These are phyloP conservation scores for Micrastur ruficollis DNA, from an alignment of 2,797 vertebrate genomes.

Conservation along the genomic window DNA sequence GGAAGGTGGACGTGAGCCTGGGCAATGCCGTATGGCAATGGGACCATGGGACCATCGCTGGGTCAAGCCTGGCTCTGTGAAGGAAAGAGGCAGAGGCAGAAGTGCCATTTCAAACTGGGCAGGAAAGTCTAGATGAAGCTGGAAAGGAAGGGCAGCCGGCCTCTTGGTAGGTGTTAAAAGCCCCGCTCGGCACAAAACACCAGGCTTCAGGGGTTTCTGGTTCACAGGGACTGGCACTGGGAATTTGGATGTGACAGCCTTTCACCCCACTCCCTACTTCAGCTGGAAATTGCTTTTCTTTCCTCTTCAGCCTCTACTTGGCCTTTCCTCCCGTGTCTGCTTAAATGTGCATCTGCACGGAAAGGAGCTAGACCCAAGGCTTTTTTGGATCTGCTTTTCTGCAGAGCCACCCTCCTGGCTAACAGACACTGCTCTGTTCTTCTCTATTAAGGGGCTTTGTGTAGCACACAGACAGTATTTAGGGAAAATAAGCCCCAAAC, in stretches of 20 bases:
- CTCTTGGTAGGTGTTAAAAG: background rate
- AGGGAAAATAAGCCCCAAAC: background rate
- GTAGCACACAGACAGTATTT: background rate
- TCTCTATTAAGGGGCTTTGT: background rate
- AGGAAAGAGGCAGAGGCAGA: background rate
- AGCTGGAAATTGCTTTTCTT: background rate
- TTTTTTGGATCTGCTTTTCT: background rate
- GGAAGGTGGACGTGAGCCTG: background rate
- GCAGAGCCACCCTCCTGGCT: background rate
- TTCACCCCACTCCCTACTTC: background rate
- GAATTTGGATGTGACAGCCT: background rate
- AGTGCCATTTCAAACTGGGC: background rate
- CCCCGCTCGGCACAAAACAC: background rate
- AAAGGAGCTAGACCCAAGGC: background rate
- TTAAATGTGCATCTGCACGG: background rate
- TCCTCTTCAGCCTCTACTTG: background rate
- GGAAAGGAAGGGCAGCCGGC: background rate
- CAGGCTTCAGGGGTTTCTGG: background rate
- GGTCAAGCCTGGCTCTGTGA: background rate
- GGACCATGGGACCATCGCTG: background rate
- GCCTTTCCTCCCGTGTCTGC: background rate
- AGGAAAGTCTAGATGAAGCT: background rate
- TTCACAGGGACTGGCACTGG: background rate
- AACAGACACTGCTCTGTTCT: background rate
- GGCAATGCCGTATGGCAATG: background rate